Base-by-base conservation (phyloP, 2,797 vertebrate species). In the Passerculus sandwichensis region DNA sequence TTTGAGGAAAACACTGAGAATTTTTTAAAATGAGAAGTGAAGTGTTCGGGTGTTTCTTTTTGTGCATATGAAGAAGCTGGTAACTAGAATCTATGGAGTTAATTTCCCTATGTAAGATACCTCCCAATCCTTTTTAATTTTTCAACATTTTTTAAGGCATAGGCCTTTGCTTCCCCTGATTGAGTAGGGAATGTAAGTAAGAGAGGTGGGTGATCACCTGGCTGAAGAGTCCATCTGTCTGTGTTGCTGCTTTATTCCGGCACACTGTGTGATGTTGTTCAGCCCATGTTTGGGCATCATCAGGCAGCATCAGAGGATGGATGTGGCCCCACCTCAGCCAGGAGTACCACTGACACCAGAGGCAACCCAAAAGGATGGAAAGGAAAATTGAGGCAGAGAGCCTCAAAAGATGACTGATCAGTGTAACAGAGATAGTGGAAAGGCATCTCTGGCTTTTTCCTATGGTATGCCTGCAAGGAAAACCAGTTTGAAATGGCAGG, bases 391-490 rank as follows among this genome's bases (percentile, higher is more conserved):
- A 77, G 60, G 18, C 21, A 67, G 57, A 67, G 21, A 71, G 10
- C 22, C 20, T 26, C 15, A 13, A 32, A 42, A 57, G 12, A 13
- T 74, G 22, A 14, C 8, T 89, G 27, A 16, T 38, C 36, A 27
- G 9, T 62, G 19, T 54, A 51, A 42, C 26, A 57, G 20, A 92
- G 38, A 15, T 29, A 45, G 29, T n/a, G 15, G 34, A n/a, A 84
- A 44, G 54, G 15, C 25, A 64, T 30, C 44, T 61, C 18, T 75
- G 67, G 34, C 44, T 70, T 78, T 51, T 78, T 60, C 27, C 18
- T 78, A 0, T 59, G 10, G 1, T 20, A 21, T 26, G 8, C 7
- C 17, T 40, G 11, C 1, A 2, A 65, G 45, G 32, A 10, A 56
- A 15, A 71, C 1, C 19, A 16, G 10, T 50, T 69, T 64, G 27